phyloP scores from a whole-genome alignment of 2,797 vertebrate species.

The Aulostomus chinensis region DNA sequence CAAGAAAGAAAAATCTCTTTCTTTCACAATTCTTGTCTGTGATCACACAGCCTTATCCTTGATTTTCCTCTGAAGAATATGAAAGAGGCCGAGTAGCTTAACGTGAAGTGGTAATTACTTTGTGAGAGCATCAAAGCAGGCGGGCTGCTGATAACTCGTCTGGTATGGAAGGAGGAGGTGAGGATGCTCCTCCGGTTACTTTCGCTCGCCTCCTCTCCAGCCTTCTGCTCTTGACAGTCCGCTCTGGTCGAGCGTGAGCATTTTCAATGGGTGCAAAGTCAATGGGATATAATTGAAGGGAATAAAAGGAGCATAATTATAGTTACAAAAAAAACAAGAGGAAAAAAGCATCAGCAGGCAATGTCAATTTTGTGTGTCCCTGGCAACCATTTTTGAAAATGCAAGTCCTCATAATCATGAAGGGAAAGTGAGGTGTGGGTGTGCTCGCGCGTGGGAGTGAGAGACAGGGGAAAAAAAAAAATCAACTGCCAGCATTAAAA shows the following conservation, averaged over 20 bases:
- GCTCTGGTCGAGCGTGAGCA: slow-evolving; percentile 17
- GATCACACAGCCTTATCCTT: slow-evolving; percentile 29
- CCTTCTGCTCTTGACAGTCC: slow-evolving; percentile 7
- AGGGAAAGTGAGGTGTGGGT: neutral
- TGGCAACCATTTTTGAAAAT: slow-evolving; percentile 6
- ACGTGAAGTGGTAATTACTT: slow-evolving; percentile 47
- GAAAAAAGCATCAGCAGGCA: slow-evolving; percentile 9
- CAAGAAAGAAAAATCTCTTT: neutral
- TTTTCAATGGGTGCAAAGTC: slow-evolving; percentile 29
- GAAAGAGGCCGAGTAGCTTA: slow-evolving; percentile 33
- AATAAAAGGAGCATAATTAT: slow-evolving; percentile 67
- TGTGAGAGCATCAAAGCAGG: slow-evolving; percentile 46
- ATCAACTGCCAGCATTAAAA: neutral
- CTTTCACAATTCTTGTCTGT: slow-evolving; percentile 9
- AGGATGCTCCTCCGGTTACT: slow-evolving; percentile 29
- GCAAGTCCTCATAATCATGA: neutral
- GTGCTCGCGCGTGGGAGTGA: neutral
- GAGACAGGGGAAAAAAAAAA: slow-evolving; percentile 6
- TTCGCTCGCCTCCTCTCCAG: slow-evolving; percentile 1
- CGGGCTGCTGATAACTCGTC: slow-evolving; percentile 33
- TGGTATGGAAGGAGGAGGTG: neutral
- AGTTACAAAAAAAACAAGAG: slow-evolving; percentile 43
- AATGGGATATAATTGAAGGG: slow-evolving; percentile 53
- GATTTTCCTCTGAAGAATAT: slow-evolving; percentile 33
- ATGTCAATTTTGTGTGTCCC: slow-evolving; percentile 13